Evolutionary conservation across 2,797 vertebrate species (phyloP).

Genomic region (Pitangus sulphuratus): DNA sequence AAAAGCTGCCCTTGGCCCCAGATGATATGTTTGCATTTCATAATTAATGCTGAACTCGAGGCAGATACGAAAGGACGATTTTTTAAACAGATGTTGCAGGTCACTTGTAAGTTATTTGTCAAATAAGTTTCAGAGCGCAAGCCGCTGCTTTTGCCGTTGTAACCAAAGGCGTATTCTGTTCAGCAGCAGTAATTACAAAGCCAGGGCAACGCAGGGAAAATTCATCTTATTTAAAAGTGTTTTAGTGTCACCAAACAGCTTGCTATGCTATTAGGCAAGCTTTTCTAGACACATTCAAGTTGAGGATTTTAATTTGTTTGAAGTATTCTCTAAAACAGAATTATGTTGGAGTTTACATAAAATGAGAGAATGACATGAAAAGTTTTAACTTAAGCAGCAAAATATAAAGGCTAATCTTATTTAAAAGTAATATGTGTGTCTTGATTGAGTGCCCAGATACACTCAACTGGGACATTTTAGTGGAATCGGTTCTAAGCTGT

Average conservation of each 20-base stretch:
- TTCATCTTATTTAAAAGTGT: constrained; percentile 78
- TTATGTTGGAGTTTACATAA: constrained; percentile 82
- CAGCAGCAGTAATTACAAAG: constrained; percentile 72
- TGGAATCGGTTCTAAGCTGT: constrained; percentile 80
- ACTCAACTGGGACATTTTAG: constrained; percentile 82
- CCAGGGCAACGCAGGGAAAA: constrained; percentile 71
- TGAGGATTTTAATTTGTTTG: constrained; percentile 83
- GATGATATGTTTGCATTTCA: constrained; percentile 63
- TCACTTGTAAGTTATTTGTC: constrained; percentile 61
- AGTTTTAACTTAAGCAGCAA: constrained; percentile 86
- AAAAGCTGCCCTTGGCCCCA: constrained; percentile 34
- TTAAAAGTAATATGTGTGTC: constrained; percentile 86
- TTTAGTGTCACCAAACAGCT: constrained; percentile 74
- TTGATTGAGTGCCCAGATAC: constrained; percentile 84
- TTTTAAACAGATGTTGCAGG: constrained; percentile 59
- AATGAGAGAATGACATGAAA: constrained; percentile 85
- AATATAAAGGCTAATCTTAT: constrained; percentile 86
- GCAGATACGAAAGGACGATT: constrained; percentile 21
- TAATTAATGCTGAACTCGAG: constrained; percentile 62
- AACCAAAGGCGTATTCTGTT: constrained; percentile 32
- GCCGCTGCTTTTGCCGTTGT: constrained; percentile 69
- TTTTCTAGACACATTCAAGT: constrained; percentile 75
- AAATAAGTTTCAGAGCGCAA: constrained; percentile 40
- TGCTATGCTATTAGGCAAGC: constrained; percentile 70
- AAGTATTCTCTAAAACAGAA: constrained; percentile 80